These are phyloP conservation scores for Hormaphis cornu DNA, from an alignment of 1,140 invertebrate genomes.

Conservation along the genomic window DNA sequence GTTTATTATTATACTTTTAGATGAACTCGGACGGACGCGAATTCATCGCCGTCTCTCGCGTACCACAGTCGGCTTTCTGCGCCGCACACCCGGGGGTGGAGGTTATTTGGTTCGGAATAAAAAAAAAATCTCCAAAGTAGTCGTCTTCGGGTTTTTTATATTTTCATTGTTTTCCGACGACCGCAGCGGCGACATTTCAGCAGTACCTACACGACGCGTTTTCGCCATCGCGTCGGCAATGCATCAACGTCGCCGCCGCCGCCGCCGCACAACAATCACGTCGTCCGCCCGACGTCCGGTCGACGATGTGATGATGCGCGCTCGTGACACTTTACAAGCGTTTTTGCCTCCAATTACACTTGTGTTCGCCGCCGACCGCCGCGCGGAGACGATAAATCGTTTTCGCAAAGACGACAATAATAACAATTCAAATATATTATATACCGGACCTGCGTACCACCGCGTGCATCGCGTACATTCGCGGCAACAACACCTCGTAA, in stretches of 20 bases:
- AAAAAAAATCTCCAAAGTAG: too few relatives aligned
- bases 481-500: too few relatives aligned
- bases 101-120: too few relatives aligned
- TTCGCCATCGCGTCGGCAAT: not conserved
- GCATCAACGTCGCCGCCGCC: slow-evolving; percentile 6
- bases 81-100: too few relatives aligned
- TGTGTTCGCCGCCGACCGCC: not conserved
- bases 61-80: too few relatives aligned
- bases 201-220: too few relatives aligned
- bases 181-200: not conserved
- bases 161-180: not conserved
- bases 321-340: slow-evolving; percentile 25
- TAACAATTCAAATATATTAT: too few relatives aligned
- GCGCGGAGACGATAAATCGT: not conserved
- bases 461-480: too few relatives aligned
- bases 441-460: too few relatives aligned
- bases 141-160: not conserved
- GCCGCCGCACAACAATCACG: too few relatives aligned
- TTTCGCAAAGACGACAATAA: not conserved
- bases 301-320: slow-evolving; percentile 11
- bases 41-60: not conserved
- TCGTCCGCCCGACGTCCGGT: not conserved
- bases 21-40: not conserved
- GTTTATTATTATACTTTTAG: slow-evolving; percentile 28
- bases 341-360: slow-evolving; percentile 21